Evolutionary conservation across 2,113 vertebrate genomes (phyloP), one percentile per base, ranked within the genome.

Genomic region (Otis tarda): DNA sequence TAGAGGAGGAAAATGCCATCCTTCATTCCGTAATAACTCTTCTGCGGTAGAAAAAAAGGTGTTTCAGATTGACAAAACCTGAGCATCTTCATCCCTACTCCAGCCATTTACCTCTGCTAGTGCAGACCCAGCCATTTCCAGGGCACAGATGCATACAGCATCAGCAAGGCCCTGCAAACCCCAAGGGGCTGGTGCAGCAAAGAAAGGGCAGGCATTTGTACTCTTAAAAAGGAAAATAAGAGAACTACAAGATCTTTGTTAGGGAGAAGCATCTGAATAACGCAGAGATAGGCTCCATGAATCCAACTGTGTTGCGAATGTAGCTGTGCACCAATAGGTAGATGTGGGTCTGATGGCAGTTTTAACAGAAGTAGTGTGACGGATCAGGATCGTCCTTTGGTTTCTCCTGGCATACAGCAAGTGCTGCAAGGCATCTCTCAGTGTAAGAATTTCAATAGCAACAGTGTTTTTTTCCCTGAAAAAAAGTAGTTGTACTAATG

Each of bases 101-200:
- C 67, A 84, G 33, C 12, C 31, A 18, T 79, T 86, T 57, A 23
- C 33, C 25, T 49, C 57, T 15, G 3, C 45, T 84, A 27, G 7
- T 61, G 41, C 28, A 57, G 22, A 47, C 11, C n/a, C 55, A 67
- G 39, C 28, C 10, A 67, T 55, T 83, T 57, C 47, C 37, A 45
- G 30, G n/a, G 33, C 47, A 49, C 7, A 37, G 45, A 12, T 35
- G 6, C 35, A 7, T 15, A 25, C 0, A 0, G 33, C 2, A 2
- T 14, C 14, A 33, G 55, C 2, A 1, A 33, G 15, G 33, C 18
- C 39, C 43, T 43, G 20, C 8, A 22, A 28, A 28, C 2, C 19
- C 37, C 1, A 1, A 52, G 14, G 41, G 41, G 9, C 39, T 78
- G 71, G 52, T 24, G 45, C 37, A 67, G 14, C 19, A 68, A 55